Evolutionary conservation across 2,888 invertebrate genomes (phyloP), one percentile per base, ranked within the genome.

Genomic region (Ellobium chinense): DNA sequence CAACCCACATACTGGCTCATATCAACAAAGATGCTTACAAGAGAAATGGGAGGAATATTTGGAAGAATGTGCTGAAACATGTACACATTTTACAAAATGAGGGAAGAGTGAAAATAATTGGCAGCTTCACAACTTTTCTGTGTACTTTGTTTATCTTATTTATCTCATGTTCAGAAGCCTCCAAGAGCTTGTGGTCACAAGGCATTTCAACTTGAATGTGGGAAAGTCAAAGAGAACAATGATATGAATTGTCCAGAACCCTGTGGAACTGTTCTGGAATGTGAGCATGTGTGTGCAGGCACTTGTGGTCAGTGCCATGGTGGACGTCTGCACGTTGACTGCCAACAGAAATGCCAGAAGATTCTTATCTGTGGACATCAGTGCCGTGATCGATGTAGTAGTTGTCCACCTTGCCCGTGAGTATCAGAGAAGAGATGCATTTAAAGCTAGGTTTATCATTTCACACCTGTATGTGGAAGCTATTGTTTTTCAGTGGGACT

Each of bases 311-410:
- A 89, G 68, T 96, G 96, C 91, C 89, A 85, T 56, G 95, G 94
- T 88, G 95, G 95, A 46, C 94, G 95, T 9, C 91, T 96, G 80
- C 96, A 96, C 90, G 69, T 81, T 1, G 70, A 86, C 62, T 96
- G 96, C 68, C 76, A 87, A 31, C 88, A 91, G 21, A 70, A n/a
- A 29, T 85, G 85, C 29, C 75, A 29, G 46, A 85, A 80, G 34
- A 73, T 81, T 12, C 79, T 85, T 87, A 24, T 75, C 65, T 96
- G 96, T 92, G 93, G 93, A 0, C 96, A 96, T 92, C 88, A 89
- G 12, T 90, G 96, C 92, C 31, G 29, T 46, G 80, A 76, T 7
- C 78, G 68, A 4, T 86, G 88, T 80, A 74, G 69, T n/a, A 83
- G 83, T 37, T 94, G 94, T 82, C 94, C 95, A 82, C 94, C 96